Conservation (phyloP, 2,113 vertebrate species). For the Arvicanthis niloticus region DNA sequence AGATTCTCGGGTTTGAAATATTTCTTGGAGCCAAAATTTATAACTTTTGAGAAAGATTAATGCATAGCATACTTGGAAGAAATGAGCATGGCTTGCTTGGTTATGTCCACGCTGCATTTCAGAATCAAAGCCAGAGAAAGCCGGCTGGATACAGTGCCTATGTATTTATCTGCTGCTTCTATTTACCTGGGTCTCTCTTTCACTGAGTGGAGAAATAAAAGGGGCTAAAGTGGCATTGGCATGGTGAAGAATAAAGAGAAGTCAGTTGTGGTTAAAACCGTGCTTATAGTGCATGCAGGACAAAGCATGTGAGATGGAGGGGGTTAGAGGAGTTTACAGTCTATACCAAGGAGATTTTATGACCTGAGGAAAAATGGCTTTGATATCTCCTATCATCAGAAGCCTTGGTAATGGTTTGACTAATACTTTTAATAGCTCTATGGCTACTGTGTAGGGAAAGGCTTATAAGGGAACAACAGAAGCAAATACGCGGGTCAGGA, state of each 20-base stretch:
- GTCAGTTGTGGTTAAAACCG: not conserved
- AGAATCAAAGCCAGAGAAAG: conserved; percentile 43
- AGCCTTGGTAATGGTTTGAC: not conserved
- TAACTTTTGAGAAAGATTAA: conserved; percentile 23
- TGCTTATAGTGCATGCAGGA: not conserved
- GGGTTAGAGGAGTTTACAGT: not conserved
- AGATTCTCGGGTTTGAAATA: conserved; percentile 29
- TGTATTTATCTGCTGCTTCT: conserved; percentile 15
- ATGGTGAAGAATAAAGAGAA: not conserved
- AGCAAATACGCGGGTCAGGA: not conserved
- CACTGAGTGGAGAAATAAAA: not conserved
- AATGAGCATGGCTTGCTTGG: conserved; percentile 2
- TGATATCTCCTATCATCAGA: not conserved
- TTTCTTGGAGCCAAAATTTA: conserved; percentile 55
- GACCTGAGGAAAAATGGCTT: not conserved
- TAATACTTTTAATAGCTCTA: conserved; percentile 7
- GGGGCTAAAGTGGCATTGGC: not conserved
- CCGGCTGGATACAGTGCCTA: not conserved
- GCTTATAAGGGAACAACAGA: not conserved
- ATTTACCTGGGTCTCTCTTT: not conserved
- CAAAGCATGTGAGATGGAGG: not conserved
- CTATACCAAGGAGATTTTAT: not conserved
- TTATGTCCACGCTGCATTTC: not conserved
- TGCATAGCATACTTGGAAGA: not conserved
- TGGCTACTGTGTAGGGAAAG: not conserved